Percentiles rank a stretch among this genome's conserved stretches.
phyloP scores from a whole-genome alignment of 2,113 vertebrate genomes.

The Nothoprocta pentlandii region DNA sequence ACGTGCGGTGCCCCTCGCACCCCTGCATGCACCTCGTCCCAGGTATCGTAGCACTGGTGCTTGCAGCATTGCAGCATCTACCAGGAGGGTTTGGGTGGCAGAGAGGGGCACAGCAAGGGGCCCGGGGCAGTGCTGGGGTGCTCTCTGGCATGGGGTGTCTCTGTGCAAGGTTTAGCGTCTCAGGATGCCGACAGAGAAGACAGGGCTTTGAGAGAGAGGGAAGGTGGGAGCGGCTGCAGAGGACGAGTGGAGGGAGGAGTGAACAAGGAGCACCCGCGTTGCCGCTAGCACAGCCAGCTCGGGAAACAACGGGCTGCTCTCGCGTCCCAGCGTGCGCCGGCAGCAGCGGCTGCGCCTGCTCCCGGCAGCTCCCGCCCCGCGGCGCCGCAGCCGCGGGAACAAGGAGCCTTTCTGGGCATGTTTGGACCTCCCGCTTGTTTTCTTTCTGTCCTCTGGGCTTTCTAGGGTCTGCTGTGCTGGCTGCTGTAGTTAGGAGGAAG shows the following conservation, averaged over 20 bases:
- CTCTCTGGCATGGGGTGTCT: rapidly evolving
- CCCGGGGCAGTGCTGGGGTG: background rate
- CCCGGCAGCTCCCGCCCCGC: background rate
- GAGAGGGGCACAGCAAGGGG: background rate
- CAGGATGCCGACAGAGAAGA: rapidly evolving
- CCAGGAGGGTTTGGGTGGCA: background rate
- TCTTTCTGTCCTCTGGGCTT: background rate
- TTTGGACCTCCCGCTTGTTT: background rate
- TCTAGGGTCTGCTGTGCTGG: rapidly evolving
- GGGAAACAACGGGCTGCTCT: rapidly evolving
- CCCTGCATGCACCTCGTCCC: background rate
- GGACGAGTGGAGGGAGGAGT: background rate
- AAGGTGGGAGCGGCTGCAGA: background rate
- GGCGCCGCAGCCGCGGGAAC: background rate
- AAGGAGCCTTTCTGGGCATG: background rate
- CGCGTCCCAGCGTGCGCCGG: background rate
- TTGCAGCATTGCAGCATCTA: background rate
- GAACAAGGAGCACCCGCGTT: rapidly evolving
- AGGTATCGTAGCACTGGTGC: rapidly evolving
- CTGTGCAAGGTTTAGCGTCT: background rate
- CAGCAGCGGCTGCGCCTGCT: constrained; percentile 5
- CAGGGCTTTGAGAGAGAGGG: background rate
- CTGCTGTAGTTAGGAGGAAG: background rate
- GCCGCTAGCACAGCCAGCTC: background rate
- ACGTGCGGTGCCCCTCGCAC: background rate